Base-by-base conservation (phyloP, 2,113 vertebrate species). In the Herpailurus yagouaroundi region DNA sequence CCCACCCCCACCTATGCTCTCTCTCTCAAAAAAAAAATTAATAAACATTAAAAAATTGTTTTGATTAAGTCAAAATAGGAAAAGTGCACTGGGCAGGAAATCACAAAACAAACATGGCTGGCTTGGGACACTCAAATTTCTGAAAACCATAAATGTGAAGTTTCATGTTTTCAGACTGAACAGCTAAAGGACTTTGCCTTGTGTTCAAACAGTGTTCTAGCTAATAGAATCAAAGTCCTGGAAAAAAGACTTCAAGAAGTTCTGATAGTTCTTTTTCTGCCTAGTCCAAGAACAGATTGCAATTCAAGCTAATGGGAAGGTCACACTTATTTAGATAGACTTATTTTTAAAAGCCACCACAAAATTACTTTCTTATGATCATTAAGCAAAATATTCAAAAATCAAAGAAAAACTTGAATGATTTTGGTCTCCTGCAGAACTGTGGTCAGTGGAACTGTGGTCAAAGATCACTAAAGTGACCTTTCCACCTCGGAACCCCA, bases 321-420 rank as follows among this genome's bases (percentile, higher is more conserved):
- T 88, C 97, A 90, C 91, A 94, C 83, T 85, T 96, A 84, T 80
- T 96, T 90, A 97, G 76, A 66, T 83, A 95, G 52, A 69, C 36
- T 93, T 83, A 55, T 74, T 85, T 96, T 83, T 90, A 73, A 86
- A 94, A 94, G 41, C 33, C 64, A 96, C n/a, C 95, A 89, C 6
- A 95, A 97, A 98, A 97, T 89, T 69, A 86, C 52, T 93, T 97
- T 66, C 81, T 97, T 92, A 60, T 8, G 29, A 95, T 92, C 16
- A 38, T 80, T 90, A 25, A 89, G 83, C 16, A 97, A 81, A 57
- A 50, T 45, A 76, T 77, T 92, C 38, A 94, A 83, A 92, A 96
- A 81, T 95, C 55, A 96, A 95, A 93, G 74, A 73, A 84, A 95
- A 84, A 64, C 13, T 79, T 81, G 57, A 93, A 71, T n/a, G 86